Evolutionary conservation across 2,888 invertebrate species (phyloP), one percentile per base, ranked within the genome.

Genomic region (Drosophila prostipennis): DNA sequence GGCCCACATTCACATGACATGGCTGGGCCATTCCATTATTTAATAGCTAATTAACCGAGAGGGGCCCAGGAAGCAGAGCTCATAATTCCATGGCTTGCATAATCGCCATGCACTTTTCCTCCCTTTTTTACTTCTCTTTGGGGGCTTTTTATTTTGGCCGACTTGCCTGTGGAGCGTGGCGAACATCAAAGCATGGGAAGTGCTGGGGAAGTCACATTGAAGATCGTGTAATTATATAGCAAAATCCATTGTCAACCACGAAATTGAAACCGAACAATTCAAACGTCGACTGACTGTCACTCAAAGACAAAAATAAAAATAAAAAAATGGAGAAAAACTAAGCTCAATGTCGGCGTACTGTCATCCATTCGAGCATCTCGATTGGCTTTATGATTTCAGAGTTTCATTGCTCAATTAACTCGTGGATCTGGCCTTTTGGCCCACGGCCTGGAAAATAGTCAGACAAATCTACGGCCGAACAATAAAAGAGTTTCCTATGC

Each of bases 161-260:
- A 78, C 73, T 86, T 79, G 82, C 79, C 79, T 83, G 75, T 86
- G 76, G 71, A 82, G 86, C 82, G 86, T 86, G 79, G 78, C 82
- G 83, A 85, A 80, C 75, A 78, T 73, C 69, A 67, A 85, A 78
- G 77, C 71, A 73, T 81, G 85, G 85, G 80, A 81, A 81, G 68
- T 51, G 65, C 37, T 64, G 61, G 59, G 65, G 58, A 53, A 67
- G 51, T 60, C 74, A 53, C 77, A 80, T 77, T 83, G 86, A 83
- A 86, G 87, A 84, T 83, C 79, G 71, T 80, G 86, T 86, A 88
- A 86, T 86, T 82, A 87, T 86, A 87, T 80, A 85, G 74, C 73
- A 75, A 87, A 85, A 85, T 80, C 87, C 86, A 85, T 88, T 85
- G 84, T 88, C 84, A 88, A 86, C 84, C 84, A 77, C 87, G 86